These are phyloP conservation scores for Serranus cabrilla DNA, from an alignment of 2,797 vertebrate genomes.

Conservation along the genomic window DNA sequence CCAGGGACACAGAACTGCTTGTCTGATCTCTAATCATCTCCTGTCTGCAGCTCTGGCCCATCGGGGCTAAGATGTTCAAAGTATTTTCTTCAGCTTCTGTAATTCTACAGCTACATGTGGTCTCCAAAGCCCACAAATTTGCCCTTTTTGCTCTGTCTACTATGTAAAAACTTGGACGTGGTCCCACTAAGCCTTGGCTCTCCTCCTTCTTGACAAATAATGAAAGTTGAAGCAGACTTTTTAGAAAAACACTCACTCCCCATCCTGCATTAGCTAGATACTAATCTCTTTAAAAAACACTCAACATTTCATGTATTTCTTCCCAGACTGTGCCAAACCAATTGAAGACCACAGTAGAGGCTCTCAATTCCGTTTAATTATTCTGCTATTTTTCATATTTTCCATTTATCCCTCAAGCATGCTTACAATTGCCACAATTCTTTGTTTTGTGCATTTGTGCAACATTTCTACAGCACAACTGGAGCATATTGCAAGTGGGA, in stretches of 20 bases:
- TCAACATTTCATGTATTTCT: slow-evolving; percentile 38
- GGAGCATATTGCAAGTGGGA: slow-evolving; percentile 1
- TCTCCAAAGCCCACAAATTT: slow-evolving; percentile 13
- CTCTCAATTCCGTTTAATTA: slow-evolving; percentile 45
- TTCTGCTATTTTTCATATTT: slow-evolving; percentile 35
- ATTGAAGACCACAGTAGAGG: slow-evolving; percentile 34
- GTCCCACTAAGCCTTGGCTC: slow-evolving; percentile 15
- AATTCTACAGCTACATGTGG: slow-evolving; percentile 23
- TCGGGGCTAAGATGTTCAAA: slow-evolving; percentile 15
- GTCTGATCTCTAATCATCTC: slow-evolving; percentile 41
- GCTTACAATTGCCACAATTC: slow-evolving; percentile 12
- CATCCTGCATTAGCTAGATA: slow-evolving; percentile 25
- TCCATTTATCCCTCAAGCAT: slow-evolving; percentile 17
- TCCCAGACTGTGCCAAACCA: slow-evolving; percentile 14
- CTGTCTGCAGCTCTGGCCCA: slow-evolving; percentile 18
- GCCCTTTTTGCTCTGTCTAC: slow-evolving; percentile 15
- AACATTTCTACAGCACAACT: background rate
- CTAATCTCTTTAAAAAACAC: slow-evolving; percentile 46
- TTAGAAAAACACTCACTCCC: slow-evolving; percentile 12
- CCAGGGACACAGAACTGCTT: background rate
- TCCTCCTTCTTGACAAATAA: slow-evolving; percentile 24
- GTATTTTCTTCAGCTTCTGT: slow-evolving; percentile 22
- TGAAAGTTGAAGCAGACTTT: slow-evolving; percentile 12
- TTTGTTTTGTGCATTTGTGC: background rate
- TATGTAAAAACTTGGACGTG: slow-evolving; percentile 27